Evolutionary conservation across 1,140 invertebrate species (phyloP).

Genomic region (Pseudachorutes palmiensis): DNA sequence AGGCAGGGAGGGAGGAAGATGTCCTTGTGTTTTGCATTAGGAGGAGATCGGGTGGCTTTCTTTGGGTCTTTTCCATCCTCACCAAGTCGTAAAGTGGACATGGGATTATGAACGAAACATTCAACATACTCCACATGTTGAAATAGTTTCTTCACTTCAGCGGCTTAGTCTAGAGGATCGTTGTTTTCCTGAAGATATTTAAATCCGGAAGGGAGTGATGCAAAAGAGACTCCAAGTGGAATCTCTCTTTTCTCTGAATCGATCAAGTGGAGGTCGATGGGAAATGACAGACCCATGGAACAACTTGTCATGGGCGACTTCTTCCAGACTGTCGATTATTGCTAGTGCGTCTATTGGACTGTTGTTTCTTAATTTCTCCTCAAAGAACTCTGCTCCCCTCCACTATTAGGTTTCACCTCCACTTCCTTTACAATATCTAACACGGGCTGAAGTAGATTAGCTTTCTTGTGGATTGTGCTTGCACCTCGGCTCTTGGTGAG

Average conservation of each 20-base stretch:
- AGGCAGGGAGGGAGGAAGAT: slow-evolving; percentile 73
- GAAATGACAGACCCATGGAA: slow-evolving; percentile 70
- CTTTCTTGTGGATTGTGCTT: slow-evolving; percentile 61
- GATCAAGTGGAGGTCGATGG: slow-evolving; percentile 61
- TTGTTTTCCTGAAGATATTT: slow-evolving; percentile 57
- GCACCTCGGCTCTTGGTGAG: slow-evolving; percentile 67
- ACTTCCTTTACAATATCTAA: slow-evolving; percentile 69
- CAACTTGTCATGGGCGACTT: slow-evolving; percentile 75
- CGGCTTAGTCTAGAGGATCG: slow-evolving; percentile 62
- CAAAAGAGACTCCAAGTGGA: slow-evolving; percentile 68
- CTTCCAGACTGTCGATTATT: slow-evolving; percentile 76
- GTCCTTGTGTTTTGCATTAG: slow-evolving; percentile 42
- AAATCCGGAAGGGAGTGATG: slow-evolving; percentile 67
- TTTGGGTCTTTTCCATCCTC: slow-evolving; percentile 70
- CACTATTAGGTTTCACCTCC: slow-evolving; percentile 56
- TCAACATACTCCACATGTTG: slow-evolving; percentile 76
- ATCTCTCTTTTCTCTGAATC: slow-evolving; percentile 75
- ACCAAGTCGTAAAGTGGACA: slow-evolving; percentile 72
- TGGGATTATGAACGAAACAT: slow-evolving; percentile 71
- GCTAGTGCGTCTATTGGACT: slow-evolving; percentile 64
- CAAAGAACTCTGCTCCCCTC: slow-evolving; percentile 76
- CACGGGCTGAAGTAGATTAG: slow-evolving; percentile 70
- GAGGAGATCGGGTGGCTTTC: slow-evolving; percentile 44
- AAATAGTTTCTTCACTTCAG: slow-evolving; percentile 65
- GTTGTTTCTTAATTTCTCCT: slow-evolving; percentile 70